A percentile compares a stretch with the other conserved stretches of the same genome.
phyloP scores from a whole-genome alignment of 2,888 invertebrate genomes.

The Tenthredo amoena region DNA sequence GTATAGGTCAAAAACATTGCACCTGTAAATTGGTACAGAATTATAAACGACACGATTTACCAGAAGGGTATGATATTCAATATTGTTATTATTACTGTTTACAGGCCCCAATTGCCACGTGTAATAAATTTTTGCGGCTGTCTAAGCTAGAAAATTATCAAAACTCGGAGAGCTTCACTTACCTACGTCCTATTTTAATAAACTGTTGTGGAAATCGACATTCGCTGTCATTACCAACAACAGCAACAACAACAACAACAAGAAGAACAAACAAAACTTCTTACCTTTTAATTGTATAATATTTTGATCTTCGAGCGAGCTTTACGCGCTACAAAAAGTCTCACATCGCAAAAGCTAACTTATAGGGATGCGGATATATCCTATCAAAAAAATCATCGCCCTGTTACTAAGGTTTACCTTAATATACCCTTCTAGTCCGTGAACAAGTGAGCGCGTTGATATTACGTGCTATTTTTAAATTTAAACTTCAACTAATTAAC shows the following conservation, averaged over 20 bases:
- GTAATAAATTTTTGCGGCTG: neutral
- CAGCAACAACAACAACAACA: neutral
- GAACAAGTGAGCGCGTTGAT: conserved; percentile 29
- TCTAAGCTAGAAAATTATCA: conserved; percentile 5
- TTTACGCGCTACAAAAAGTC: neutral
- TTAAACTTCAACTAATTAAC: neutral
- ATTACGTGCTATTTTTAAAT: conserved; percentile 17
- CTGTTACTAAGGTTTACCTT: neutral
- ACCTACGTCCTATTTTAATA: neutral
- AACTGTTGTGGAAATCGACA: neutral
- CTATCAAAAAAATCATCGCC: neutral
- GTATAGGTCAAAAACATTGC: neutral
- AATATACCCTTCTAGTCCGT: conserved; percentile 48
- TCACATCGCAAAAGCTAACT: neutral
- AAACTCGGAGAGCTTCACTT: neutral
- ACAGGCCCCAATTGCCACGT: neutral
- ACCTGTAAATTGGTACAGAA: neutral
- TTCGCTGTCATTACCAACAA: neutral
- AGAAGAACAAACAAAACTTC: neutral
- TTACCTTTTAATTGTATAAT: neutral
- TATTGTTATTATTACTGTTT: neutral
- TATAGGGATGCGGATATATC: neutral
- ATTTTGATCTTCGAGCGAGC: neutral
- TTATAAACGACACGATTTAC: conserved; percentile 29
- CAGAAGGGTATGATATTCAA: conserved; percentile 31